Evolutionary conservation across 2,888 invertebrate species (phyloP), one percentile per base, ranked within the genome.

Genomic region (Drosophila subquinaria): DNA sequence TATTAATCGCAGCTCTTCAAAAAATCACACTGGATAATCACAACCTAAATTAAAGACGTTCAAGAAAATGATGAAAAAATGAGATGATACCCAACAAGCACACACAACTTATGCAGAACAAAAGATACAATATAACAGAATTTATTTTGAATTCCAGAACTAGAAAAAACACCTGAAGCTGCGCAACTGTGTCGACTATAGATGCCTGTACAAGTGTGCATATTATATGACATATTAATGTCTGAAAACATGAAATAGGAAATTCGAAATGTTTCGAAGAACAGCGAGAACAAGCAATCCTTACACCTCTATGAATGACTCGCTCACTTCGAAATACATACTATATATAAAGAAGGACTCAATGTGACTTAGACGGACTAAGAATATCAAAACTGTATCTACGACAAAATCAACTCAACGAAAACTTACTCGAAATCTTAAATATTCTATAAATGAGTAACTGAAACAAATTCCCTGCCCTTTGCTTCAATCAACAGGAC

Each of bases 161-260:
- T 17, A 35, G 50, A 35, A 30, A 23, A n/a, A 51, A 30, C n/a
- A 40, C 23, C 35, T 33, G 35, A 38, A 51, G 69, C 69, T 45
- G 50, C 48, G 60, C 55, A 69, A 51, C 67, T 66, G 56, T 50
- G 30, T 43, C 27, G 9, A n/a, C 9, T 30, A 30, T 27, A n/a
- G n/a, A 27, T 10, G 17, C 10, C 20, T 43, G 20, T 13, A 13
- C 23, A 13, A 10, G 42, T 42, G 30, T 15, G 8, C 20, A 20
- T 45, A 45, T 4, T 48, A 47, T 13, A 45, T 4, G 30, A 47
- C 9, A n/a, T 20, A 47, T n/a, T 23, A 23, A 45, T 23, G 27
- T n/a, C n/a, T 4, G 27, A 47, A 6, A 30, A 15, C 48, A 30
- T 30, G 15, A 48, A 30, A 1, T 5, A 4, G n/a, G 47, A 48